Evolutionary conservation across 2,888 invertebrate genomes (phyloP).

Genomic region (Idaea biselata): DNA sequence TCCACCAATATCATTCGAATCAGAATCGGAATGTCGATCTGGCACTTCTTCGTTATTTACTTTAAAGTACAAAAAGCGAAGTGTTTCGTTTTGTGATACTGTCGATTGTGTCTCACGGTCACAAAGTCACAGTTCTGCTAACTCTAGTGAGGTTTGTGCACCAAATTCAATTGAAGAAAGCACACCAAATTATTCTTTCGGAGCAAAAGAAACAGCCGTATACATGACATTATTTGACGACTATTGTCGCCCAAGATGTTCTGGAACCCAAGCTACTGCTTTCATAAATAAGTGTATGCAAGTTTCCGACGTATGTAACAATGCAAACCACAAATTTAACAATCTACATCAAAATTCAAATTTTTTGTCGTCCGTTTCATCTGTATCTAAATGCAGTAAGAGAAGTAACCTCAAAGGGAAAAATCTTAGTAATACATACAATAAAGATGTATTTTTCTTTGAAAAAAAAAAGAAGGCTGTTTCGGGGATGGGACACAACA

Average conservation of each 20-base stretch:
- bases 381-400: slow-evolving; percentile 15
- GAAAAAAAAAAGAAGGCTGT: slow-evolving; percentile 47
- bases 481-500: slow-evolving; percentile 56
- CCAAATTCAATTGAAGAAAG: slow-evolving; percentile 5
- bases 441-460: slow-evolving; percentile 58
- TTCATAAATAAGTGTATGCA: slow-evolving; percentile 71
- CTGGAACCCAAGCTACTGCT: slow-evolving; percentile 70
- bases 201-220: slow-evolving; percentile 46
- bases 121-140: slow-evolving; percentile 12
- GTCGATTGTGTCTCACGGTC: slow-evolving; percentile 32
- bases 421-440: slow-evolving; percentile 26
- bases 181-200: slow-evolving; percentile 7
- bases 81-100: slow-evolving; percentile 39
- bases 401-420: slow-evolving; percentile 8
- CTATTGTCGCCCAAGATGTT: slow-evolving; percentile 36
- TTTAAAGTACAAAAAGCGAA: slow-evolving; percentile 35
- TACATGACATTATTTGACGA: slow-evolving; percentile 59
- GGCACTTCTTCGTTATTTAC: slow-evolving; percentile 28
- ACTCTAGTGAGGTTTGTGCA: slow-evolving; percentile 16
- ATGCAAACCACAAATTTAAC: slow-evolving; percentile 9
- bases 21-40: slow-evolving; percentile 23
- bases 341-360: slow-evolving; percentile 6
- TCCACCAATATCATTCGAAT: slow-evolving; percentile 21
- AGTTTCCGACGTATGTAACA: slow-evolving; percentile 29
- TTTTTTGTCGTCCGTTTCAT: slow-evolving; percentile 22